phyloP scores from a whole-genome alignment of 1,140 invertebrate species.

The Lucilia sericata region DNA sequence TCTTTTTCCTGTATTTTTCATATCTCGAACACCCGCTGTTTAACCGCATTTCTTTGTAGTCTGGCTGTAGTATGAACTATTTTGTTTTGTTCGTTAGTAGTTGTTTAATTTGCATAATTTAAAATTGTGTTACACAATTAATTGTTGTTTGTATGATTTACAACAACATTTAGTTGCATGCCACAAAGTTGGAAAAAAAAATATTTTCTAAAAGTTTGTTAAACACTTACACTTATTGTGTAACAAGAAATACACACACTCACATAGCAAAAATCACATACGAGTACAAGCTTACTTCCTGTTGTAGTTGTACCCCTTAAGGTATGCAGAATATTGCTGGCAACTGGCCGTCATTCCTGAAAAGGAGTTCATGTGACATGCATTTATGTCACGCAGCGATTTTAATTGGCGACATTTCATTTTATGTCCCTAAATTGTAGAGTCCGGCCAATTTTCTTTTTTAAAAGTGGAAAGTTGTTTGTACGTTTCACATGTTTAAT shows the following conservation, averaged over 20 bases:
- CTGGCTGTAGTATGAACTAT: background rate
- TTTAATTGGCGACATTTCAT: slow-evolving; percentile 49
- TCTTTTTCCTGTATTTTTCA: background rate
- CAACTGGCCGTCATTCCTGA: background rate
- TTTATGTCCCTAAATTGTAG: slow-evolving; percentile 46
- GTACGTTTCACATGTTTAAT: slow-evolving; percentile 8
- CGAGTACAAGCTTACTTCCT: slow-evolving; percentile 64
- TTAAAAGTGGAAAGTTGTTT: slow-evolving; percentile 30
- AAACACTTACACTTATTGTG: slow-evolving; percentile 27
- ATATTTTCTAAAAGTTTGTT: background rate
- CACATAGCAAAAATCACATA: slow-evolving; percentile 13
- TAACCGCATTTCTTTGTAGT: background rate
- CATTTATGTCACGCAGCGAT: slow-evolving; percentile 65
- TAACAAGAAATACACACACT: background rate
- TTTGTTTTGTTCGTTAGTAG: slow-evolving; percentile 27
- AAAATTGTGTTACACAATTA: slow-evolving; percentile 36
- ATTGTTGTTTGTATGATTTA: slow-evolving; percentile 41
- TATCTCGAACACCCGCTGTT: background rate
- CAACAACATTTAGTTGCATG: slow-evolving; percentile 31
- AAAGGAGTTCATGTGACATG: slow-evolving; percentile 61
- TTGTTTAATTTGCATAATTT: slow-evolving; percentile 29
- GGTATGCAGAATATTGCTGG: too few relatives aligned
- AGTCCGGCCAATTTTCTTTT: slow-evolving; percentile 36
- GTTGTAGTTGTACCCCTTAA: slow-evolving; percentile 58
- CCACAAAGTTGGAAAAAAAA: background rate